Evolutionary conservation across 2,797 vertebrate species (phyloP).

Genomic region (Nasua narica): DNA sequence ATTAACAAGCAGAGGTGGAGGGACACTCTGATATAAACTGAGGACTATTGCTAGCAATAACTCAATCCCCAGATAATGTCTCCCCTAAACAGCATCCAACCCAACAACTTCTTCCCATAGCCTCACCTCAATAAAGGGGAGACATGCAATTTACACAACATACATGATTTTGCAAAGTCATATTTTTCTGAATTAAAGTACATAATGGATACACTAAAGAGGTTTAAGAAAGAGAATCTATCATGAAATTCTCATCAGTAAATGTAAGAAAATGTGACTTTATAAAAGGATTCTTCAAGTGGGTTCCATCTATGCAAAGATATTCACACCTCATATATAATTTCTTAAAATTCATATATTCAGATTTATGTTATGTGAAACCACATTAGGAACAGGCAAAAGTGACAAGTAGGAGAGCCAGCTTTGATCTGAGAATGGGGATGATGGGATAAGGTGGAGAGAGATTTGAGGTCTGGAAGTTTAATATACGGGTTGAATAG

Average conservation of each 20-base stretch:
- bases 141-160: not conserved
- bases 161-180: not conserved
- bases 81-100: not conserved
- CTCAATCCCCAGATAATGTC: not conserved
- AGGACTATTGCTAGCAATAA: not conserved
- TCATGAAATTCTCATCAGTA: conserved; percentile 30
- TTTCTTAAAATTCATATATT: conserved; percentile 59
- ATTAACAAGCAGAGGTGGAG: not conserved
- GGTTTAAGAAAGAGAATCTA: conserved; percentile 47
- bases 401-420: not conserved
- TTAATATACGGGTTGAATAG: not conserved
- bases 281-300: conserved; percentile 51
- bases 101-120: not conserved
- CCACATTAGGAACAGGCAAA: conserved; percentile 11
- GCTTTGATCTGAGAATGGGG: conserved; percentile 28
- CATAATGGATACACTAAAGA: not conserved
- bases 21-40: not conserved
- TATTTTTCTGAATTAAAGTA: not conserved
- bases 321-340: conserved; percentile 50
- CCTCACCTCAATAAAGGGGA: not conserved
- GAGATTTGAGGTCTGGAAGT: not conserved
- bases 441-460: not conserved
- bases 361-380: conserved; percentile 43
- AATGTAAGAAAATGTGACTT: conserved; percentile 50
- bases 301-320: conserved; percentile 43